Percentiles rank a stretch among this genome's conserved stretches.
Evolutionary conservation across 2,797 vertebrate species (phyloP).

Genomic region (Danio jaintianensis): DNA sequence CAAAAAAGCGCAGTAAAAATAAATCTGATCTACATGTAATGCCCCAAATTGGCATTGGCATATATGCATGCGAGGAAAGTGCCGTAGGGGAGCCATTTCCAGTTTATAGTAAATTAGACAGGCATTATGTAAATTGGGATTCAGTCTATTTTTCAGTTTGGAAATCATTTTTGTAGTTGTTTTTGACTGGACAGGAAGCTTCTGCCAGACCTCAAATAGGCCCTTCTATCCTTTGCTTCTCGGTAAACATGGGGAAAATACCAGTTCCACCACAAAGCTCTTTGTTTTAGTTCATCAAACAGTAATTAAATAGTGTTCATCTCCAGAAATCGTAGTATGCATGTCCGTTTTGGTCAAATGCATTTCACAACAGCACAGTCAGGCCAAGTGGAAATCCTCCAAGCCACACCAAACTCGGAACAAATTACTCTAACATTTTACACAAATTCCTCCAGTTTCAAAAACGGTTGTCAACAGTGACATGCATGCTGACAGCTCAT

Average conservation of each 20-base stretch:
- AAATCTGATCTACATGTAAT: too few species aligned
- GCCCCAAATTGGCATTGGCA: too few species aligned
- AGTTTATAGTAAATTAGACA: neutral
- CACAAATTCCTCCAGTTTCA: constrained; percentile 31
- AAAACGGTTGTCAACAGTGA: constrained; percentile 11
- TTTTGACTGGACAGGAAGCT: constrained; percentile 8
- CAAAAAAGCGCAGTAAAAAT: too few species aligned
- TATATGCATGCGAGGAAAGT: too few species aligned
- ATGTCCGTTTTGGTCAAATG: constrained; percentile 9
- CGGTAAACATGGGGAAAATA: constrained; percentile 33
- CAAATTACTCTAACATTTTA: constrained; percentile 34
- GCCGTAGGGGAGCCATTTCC: neutral
- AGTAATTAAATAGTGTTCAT: constrained; percentile 36
- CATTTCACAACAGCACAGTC: constrained; percentile 17
- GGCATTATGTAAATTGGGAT: constrained; percentile 9
- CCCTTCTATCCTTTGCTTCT: constrained; percentile 9
- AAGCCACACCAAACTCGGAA: constrained; percentile 37
- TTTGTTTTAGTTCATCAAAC: constrained; percentile 42
- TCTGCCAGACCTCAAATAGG: constrained; percentile 34
- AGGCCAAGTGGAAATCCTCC: constrained; percentile 22
- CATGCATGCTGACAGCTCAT: constrained; percentile 5
- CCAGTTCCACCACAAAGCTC: constrained; percentile 15
- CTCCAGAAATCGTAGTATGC: constrained; percentile 29
- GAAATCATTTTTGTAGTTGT: neutral
- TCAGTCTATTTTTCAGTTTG: neutral